Evolutionary conservation across 2,797 vertebrate genomes (phyloP).

Genomic region (Rhinoraja longicauda): DNA sequence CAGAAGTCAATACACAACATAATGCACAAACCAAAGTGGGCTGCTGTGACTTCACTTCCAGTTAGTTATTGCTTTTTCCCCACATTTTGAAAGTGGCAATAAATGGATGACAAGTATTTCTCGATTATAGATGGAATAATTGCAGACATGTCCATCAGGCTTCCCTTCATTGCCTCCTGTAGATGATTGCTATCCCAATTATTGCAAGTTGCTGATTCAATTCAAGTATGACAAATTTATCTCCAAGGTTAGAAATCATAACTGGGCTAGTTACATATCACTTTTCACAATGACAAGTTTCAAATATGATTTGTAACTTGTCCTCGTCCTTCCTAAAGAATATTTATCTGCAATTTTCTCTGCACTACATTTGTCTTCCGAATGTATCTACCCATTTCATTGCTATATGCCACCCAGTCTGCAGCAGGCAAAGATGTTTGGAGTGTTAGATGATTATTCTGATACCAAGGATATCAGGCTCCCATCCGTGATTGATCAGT

Average conservation of each 20-base stretch:
- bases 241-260: too few relatives aligned
- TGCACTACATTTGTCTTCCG: too few relatives aligned
- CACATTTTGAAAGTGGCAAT: not conserved
- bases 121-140: not conserved
- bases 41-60: not conserved
- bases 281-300: too few relatives aligned
- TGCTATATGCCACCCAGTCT: not conserved
- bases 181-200: too few relatives aligned
- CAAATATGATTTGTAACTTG: too few relatives aligned
- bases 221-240: too few relatives aligned
- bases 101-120: not conserved
- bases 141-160: not conserved
- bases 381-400: too few relatives aligned
- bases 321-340: too few relatives aligned
- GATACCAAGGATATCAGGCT: not conserved
- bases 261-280: too few relatives aligned
- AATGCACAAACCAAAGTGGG: not conserved
- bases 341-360: too few relatives aligned
- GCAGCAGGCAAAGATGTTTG: too few relatives aligned
- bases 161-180: not conserved
- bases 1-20: not conserved
- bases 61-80: not conserved
- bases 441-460: not conserved
- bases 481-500: not conserved
- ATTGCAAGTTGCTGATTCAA: too few relatives aligned